Evolutionary conservation across 2,888 invertebrate species (phyloP).

Genomic region (Mactromeris polynyma): DNA sequence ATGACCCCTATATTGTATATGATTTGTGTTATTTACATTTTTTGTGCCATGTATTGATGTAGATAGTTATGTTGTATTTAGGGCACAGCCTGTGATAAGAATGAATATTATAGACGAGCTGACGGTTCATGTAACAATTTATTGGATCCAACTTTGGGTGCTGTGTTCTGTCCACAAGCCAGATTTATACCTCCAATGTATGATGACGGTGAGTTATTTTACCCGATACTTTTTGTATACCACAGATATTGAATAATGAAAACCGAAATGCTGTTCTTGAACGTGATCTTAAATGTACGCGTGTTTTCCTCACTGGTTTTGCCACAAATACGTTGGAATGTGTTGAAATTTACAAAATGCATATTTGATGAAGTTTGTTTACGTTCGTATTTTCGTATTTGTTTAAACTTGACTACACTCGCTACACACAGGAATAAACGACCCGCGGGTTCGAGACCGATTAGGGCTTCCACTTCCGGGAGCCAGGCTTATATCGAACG

Average conservation of each 20-base stretch:
- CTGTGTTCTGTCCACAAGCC: conserved; percentile 46
- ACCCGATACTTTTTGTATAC: too few species aligned
- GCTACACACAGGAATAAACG: conserved; percentile 54
- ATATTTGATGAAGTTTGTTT: too few species aligned
- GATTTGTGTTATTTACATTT: too few species aligned
- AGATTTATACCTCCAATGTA: conserved; percentile 64
- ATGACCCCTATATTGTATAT: too few species aligned
- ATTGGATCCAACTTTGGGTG: conserved; percentile 47
- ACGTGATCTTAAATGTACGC: too few species aligned
- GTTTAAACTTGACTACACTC: too few species aligned
- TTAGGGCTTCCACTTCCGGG: conserved; percentile 61
- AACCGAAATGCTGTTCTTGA: too few species aligned
- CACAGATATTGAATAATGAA: too few species aligned
- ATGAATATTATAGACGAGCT: conserved; percentile 42
- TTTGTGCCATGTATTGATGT: neutral
- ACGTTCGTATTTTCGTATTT: too few species aligned
- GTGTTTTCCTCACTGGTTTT: too few species aligned
- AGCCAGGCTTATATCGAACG: conserved; percentile 63
- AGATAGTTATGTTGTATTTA: conserved; percentile 3
- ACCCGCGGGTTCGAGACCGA: conserved; percentile 45
- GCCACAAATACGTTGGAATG: too few species aligned
- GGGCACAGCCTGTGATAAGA: conserved; percentile 38
- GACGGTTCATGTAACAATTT: conserved; percentile 64
- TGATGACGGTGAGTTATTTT: conserved; percentile 51
- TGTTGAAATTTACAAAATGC: too few species aligned